phyloP scores from a whole-genome alignment of 2,113 vertebrate species.

The Centropus unirufus region DNA sequence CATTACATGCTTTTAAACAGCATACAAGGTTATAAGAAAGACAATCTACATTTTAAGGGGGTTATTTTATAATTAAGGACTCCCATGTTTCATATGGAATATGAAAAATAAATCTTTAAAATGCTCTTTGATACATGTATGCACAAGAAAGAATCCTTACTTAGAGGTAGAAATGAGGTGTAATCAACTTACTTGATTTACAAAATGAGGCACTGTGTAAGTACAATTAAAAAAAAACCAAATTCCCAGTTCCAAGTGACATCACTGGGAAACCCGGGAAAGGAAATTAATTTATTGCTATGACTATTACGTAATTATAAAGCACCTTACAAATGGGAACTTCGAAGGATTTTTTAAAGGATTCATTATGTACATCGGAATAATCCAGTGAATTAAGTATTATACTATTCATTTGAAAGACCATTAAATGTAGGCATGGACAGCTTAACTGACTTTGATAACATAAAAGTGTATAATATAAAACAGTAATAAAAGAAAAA shows the following conservation, averaged over 20 bases:
- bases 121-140: neutral
- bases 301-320: neutral
- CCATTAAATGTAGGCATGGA: neutral
- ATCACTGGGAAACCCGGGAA: neutral
- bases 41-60: neutral
- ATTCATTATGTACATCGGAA: constrained; percentile 2
- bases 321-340: neutral
- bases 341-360: constrained; percentile 25
- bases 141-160: neutral
- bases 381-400: neutral
- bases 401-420: neutral
- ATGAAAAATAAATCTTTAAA: neutral
- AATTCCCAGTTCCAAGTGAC: neutral
- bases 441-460: neutral
- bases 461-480: neutral
- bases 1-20: neutral
- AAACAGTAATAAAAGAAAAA: neutral
- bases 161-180: neutral
- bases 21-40: constrained; percentile 7
- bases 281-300: neutral
- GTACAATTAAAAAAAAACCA: neutral
- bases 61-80: constrained; percentile 22
- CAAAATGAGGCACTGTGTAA: neutral
- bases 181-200: neutral
- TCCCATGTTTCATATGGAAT: neutral